Evolutionary conservation across 1,140 invertebrate species (phyloP), one percentile per base, ranked within the genome.

Genomic region (Platyura marginata): DNA sequence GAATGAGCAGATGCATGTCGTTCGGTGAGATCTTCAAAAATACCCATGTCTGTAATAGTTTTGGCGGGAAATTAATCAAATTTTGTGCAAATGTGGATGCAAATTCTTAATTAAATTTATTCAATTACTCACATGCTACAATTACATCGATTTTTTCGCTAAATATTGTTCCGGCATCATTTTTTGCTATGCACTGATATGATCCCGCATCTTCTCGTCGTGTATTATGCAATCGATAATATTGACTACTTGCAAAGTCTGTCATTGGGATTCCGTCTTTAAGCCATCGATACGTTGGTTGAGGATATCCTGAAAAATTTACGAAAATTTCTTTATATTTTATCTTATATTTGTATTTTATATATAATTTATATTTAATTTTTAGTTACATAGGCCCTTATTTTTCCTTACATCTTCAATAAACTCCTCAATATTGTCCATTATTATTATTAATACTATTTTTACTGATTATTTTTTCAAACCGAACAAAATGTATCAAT

Each of bases 111-210:
- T 45, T 37, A 39, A 44, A 41, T 18, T 18, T 16, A 40, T 5
- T 38, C 3, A 22, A 44, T 44, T 53, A 79, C 85, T 82, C 74
- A 93, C 89, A 92, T 33, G 88, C 88, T 41, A 93, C 84, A 38
- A 79, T 72, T 40, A 95, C 76, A 48, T 78, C 71, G 51, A 85
- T 81, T 61, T 83, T 81, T 54, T 91, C 80, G 59, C 87, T 91
- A 55, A 90, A 77, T 57, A 94, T 83, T 37, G 87, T 81, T 34
- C 90, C 90, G 37, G 85, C 86, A 48, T 81, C 77, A 62, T 93
- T 94, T 44, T 74, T 75, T 9, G 89, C 89, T 38, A 91, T 75
- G 64, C 89, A 94, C 55, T 89, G 81, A 62, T 94, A 95, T 25
- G 77, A 74, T 13, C 89, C 90, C 22, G 81, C 79, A 62, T 93